phyloP scores from a whole-genome alignment of 1,140 invertebrate species.

The Magallana angulata region DNA sequence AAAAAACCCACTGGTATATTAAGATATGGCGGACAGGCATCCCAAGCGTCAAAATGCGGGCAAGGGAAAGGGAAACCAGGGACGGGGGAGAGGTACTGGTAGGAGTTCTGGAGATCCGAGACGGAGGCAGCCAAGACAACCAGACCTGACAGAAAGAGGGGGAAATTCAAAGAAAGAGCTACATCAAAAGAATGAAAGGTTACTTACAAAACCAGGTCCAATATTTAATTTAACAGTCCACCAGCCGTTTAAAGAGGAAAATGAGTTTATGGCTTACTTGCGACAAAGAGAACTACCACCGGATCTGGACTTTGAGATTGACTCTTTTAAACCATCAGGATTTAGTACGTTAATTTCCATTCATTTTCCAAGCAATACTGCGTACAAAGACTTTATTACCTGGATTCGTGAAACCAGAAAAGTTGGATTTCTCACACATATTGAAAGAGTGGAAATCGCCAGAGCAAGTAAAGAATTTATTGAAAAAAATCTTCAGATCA shows the following conservation, averaged over 20 bases:
- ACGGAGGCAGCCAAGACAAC: neutral
- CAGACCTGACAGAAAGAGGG: neutral
- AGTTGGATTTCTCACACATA: neutral
- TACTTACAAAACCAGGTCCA: slow-evolving; percentile 7
- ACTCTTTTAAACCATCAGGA: neutral
- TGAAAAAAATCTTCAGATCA: slow-evolving; percentile 10
- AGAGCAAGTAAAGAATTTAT: slow-evolving; percentile 26
- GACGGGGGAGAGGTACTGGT: neutral
- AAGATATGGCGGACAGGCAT: neutral
- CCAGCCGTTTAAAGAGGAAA: neutral
- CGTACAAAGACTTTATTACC: neutral
- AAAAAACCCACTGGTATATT: neutral
- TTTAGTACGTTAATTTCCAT: neutral
- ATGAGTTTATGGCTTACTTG: neutral
- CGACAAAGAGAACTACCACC: neutral
- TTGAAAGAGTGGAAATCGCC: neutral
- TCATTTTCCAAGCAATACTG: slow-evolving; percentile 8
- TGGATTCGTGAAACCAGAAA: neutral
- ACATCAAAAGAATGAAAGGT: neutral
- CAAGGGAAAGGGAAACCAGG: neutral
- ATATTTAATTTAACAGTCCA: neutral
- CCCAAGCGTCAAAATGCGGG: neutral
- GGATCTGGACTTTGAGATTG: neutral
- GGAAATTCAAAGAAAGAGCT: neutral
- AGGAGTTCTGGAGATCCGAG: neutral